These are phyloP conservation scores for Nyctibius grandis DNA, from an alignment of 2,797 vertebrate species.

Conservation along the genomic window DNA sequence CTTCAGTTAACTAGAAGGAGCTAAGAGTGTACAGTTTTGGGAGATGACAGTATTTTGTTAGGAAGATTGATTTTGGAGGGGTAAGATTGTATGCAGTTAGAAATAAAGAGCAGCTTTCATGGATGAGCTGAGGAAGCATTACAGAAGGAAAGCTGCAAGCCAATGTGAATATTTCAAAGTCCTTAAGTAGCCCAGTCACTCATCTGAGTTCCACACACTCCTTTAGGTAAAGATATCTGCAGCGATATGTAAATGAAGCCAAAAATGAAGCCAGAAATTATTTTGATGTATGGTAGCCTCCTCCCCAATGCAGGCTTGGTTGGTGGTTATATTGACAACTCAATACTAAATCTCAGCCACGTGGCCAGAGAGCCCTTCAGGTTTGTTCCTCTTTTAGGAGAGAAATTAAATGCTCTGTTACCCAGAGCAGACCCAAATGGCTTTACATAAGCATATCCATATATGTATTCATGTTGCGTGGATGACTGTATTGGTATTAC, in stretches of 20 bases:
- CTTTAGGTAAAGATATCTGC: neutral
- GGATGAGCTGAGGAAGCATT: neutral
- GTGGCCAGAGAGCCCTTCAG: neutral
- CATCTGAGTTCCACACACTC: neutral
- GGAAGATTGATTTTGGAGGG: neutral
- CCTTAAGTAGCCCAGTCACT: neutral
- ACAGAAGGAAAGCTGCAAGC: neutral
- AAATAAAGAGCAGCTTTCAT: neutral
- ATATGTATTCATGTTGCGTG: neutral
- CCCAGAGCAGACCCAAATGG: neutral
- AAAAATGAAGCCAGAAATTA: neutral
- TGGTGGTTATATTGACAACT: neutral
- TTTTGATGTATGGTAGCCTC: neutral
- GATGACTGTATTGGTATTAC: neutral
- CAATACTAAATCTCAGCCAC: neutral
- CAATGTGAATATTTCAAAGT: neutral
- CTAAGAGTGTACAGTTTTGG: neutral
- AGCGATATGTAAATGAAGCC: neutral
- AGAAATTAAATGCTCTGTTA: neutral
- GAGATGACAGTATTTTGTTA: neutral
- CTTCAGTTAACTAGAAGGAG: neutral
- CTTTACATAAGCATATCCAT: neutral
- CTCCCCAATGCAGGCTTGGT: neutral
- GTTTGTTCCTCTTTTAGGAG: neutral
- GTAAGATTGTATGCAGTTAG: neutral